These are phyloP conservation scores for Rhadina sibilatrix DNA, from an alignment of 2,113 vertebrate species.

Conservation along the genomic window DNA sequence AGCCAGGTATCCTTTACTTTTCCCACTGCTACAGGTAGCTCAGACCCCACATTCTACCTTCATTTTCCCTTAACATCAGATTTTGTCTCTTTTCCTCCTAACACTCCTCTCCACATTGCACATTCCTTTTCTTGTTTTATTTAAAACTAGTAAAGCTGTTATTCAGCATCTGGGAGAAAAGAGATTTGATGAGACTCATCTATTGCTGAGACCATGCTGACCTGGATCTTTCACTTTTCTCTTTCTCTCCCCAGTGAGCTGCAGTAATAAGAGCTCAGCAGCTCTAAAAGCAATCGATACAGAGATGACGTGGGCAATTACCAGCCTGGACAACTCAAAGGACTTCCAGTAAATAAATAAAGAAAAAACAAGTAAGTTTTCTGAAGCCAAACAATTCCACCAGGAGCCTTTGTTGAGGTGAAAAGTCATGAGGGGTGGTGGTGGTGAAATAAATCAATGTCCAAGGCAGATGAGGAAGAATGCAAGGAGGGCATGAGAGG, in stretches of 20 bases:
- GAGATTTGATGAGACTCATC: slow-evolving; percentile 65
- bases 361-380: slow-evolving; percentile 35
- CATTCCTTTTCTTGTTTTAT: slow-evolving; percentile 46
- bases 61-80: not conserved
- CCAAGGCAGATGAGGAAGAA: not conserved
- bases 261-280: slow-evolving; percentile 70
- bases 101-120: not conserved
- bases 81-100: not conserved
- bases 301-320: slow-evolving; percentile 69
- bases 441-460: not conserved
- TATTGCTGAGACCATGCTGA: slow-evolving; percentile 34
- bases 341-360: slow-evolving; percentile 70
- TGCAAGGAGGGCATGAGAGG: not conserved
- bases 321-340: slow-evolving; percentile 54
- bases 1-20: not conserved
- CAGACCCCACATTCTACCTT: not conserved
- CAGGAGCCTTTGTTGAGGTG: not conserved
- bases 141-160: slow-evolving; percentile 54
- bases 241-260: slow-evolving; percentile 50
- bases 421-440: not conserved
- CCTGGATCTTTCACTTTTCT: slow-evolving; percentile 58
- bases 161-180: slow-evolving; percentile 63
- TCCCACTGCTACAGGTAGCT: not conserved
- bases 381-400: slow-evolving; percentile 12
- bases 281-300: slow-evolving; percentile 75